Evolutionary conservation across 2,797 vertebrate genomes (phyloP), one percentile per base, ranked within the genome.

Genomic region (Pelochelys cantorii): DNA sequence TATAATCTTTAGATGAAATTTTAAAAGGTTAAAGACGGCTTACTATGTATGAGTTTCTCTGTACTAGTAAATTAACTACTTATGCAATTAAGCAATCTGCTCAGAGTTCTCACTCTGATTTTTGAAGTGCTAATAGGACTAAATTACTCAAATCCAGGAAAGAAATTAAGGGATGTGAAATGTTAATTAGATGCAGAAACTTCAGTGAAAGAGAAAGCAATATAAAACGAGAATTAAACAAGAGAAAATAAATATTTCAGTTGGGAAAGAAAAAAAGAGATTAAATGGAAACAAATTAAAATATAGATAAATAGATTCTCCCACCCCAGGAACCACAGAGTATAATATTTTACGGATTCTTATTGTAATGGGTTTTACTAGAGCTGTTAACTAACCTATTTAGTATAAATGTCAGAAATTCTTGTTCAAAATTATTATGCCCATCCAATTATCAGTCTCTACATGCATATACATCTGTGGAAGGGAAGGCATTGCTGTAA

Each of bases 41-140:
- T 91, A 86, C 11, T 93, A 89, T 87, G 84, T 84, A 94, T 92
- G 77, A 94, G 88, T 91, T 93, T 93, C 88, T 86, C 68, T 2
- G 18, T 83, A 95, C 94, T 60, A 84, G 78, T 62, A 96, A 95
- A 97, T 96, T 95, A 97, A 90, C 88, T 92, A 93, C 93, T 95
- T 81, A 78, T 2, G 81, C 95, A 96, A 97, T 97, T 97, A 97
- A 94, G 83, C 57, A 92, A 95, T 88, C 87, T 95, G 56, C 81
- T 95, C 60, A 27, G 85, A 94, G 74, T 96, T 95, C 86, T 95
- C 55, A 74, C 34, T 87, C 92, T 94, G 95, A 95, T 97, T 97
- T 97, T 93, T 96, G 94, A 97, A 97, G 94, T 96, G 96, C 83
- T 97, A 97, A 94, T 97, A 95, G 92, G 91, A 92, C 81, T 90